Evolutionary conservation across 2,113 vertebrate genomes (phyloP).

Genomic region (Balaenoptera acutorostrata): DNA sequence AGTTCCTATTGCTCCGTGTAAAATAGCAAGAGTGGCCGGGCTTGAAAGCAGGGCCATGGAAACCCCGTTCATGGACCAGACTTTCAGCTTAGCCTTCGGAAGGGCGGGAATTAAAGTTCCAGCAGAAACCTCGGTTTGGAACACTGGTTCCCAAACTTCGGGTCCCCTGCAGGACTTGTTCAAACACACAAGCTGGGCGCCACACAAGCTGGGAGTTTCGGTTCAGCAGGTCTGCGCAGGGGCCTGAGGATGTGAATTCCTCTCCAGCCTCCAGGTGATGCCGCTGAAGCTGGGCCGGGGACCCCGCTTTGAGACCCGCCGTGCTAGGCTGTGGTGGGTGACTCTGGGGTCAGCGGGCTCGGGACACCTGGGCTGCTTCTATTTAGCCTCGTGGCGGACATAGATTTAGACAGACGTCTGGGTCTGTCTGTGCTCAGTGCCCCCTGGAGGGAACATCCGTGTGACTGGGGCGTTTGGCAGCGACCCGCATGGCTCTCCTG

Average conservation of each 20-base stretch:
- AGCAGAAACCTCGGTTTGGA: neutral
- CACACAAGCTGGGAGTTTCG: neutral
- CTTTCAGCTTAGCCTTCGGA: neutral
- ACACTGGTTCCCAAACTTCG: neutral
- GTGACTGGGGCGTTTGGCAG: fast-evolving
- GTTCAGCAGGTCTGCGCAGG: neutral
- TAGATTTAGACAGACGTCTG: neutral
- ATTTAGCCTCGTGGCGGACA: neutral
- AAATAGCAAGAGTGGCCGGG: neutral
- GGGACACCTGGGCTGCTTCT: neutral
- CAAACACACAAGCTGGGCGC: neutral
- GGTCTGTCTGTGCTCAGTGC: too few species aligned
- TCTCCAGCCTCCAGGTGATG: neutral
- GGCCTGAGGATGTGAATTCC: neutral
- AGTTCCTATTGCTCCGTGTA: neutral
- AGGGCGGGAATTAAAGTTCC: neutral
- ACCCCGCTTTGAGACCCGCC: neutral
- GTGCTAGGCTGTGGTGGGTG: fast-evolving
- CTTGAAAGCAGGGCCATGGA: fast-evolving
- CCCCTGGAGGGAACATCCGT: fast-evolving
- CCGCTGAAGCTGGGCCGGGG: neutral
- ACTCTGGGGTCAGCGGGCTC: neutral
- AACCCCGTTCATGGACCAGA: fast-evolving
- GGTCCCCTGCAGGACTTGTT: too few species aligned
- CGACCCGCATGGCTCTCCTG: fast-evolving